These are phyloP conservation scores for Barypeithes pellucidus DNA, from an alignment of 2,888 invertebrate genomes.

Conservation along the genomic window DNA sequence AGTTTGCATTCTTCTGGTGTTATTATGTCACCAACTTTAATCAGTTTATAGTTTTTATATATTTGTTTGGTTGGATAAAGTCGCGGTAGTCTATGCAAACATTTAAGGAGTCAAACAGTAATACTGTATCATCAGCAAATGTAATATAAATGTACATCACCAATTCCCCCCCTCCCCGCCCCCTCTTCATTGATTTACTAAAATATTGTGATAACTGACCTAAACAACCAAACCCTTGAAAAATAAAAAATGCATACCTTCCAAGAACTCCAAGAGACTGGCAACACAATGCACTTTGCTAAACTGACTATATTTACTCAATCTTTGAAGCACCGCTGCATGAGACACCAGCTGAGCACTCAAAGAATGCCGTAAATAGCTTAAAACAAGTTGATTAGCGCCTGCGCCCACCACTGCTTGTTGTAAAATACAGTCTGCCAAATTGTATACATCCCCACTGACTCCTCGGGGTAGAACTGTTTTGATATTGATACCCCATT, in stretches of 20 bases:
- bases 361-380: conserved; percentile 93
- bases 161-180: too few relatives aligned
- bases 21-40: too few relatives aligned
- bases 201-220: too few relatives aligned
- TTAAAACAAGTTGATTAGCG: conserved; percentile 92
- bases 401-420: conserved; percentile 95
- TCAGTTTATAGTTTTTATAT: too few relatives aligned
- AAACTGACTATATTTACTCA: conserved; percentile 89
- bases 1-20: too few relatives aligned
- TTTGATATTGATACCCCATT: conserved; percentile 97
- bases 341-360: conserved; percentile 93
- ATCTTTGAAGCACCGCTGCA: conserved; percentile 89
- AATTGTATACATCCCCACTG: conserved; percentile 93
- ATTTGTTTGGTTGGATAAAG: too few relatives aligned
- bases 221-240: too few relatives aligned
- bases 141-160: too few relatives aligned
- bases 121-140: too few relatives aligned
- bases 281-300: conserved; percentile 90
- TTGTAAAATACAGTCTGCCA: conserved; percentile 94
- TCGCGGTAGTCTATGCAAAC: too few relatives aligned
- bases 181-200: too few relatives aligned
- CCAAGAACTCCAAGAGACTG: conserved; percentile 89
- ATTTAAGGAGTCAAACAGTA: too few relatives aligned
- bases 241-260: conserved; percentile 69
- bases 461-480: conserved; percentile 89